Evolutionary conservation across 64 coral and sea anemone genomes (phyloP), one percentile per base, ranked within the genome.

Genomic region (Actinia tenebrosa): DNA sequence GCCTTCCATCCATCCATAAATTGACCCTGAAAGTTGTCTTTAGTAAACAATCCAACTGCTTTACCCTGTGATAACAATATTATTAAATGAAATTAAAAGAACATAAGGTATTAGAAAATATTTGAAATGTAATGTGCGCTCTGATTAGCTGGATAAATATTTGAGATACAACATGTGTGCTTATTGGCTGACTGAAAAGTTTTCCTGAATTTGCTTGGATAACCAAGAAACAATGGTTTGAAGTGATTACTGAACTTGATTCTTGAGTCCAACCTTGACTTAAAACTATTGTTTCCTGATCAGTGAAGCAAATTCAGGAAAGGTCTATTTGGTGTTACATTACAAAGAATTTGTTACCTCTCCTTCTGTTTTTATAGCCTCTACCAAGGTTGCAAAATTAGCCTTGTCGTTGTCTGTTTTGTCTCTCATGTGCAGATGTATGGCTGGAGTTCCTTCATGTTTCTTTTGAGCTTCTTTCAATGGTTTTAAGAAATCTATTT

Each of bases 331-430:
- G 30, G 30, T 37, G 30, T 37, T 37, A 37, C 47, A 50, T 50
- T 50, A 81, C 15, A 6, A 7, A 45, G 26, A 25, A 8, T 53
- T 88, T 91, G 92, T 86, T 87, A 95, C 92, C 42, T 78, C 86
- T 90, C 93, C 93, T 85, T 92, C 94, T 64, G 87, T 80, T 56
- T 95, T 95, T 1, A 98, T 91, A 42, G 88, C 64, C 80, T 95
- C 78, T 64, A 98, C 16, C 11, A 98, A 92, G 59, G 89, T 90
- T 80, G 91, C 64, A 88, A 95, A 94, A 78, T 98, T 98, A 16
- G 82, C 88, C 60, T 98, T 98, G n/a, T 98, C 96, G 71, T 98
- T 87, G 77, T 98, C 96, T 75, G 84, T 88, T 88, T 99, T 99
- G 71, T 99, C 91, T 91, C 97, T 92, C 1, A 95, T 68, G 27